Evolutionary conservation across 2,113 vertebrate species (phyloP).

Genomic region (Deroptyus accipitrinus): DNA sequence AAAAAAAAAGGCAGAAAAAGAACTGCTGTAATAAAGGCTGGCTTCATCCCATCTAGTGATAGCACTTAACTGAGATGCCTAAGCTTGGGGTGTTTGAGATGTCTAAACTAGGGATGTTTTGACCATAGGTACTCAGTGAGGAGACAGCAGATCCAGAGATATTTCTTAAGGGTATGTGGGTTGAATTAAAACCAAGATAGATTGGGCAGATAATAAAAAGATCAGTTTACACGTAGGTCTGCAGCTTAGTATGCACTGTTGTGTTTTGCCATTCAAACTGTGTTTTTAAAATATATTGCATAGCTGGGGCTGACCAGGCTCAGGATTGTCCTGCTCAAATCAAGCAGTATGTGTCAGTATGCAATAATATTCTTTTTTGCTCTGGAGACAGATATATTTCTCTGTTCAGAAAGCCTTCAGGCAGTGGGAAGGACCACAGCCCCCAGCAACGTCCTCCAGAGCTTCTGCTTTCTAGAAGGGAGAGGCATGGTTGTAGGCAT

Average conservation of each 20-base stretch:
- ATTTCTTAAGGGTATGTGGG: background rate
- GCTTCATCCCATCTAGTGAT: background rate
- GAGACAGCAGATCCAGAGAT: background rate
- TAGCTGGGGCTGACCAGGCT: background rate
- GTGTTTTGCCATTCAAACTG: background rate
- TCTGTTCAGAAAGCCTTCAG: background rate
- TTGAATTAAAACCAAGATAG: background rate
- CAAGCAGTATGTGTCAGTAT: fast-evolving
- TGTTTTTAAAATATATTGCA: fast-evolving
- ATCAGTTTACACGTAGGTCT: background rate
- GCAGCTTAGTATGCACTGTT: background rate
- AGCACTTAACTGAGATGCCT: background rate
- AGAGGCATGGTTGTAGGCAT: background rate
- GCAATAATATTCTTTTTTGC: background rate
- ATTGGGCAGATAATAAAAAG: background rate
- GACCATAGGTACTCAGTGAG: background rate
- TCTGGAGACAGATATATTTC: background rate
- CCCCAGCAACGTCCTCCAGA: background rate
- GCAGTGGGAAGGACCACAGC: fast-evolving
- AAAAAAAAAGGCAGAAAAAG: background rate
- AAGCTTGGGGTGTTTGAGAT: background rate
- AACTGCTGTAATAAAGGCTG: background rate
- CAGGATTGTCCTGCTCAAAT: background rate
- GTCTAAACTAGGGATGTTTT: background rate
- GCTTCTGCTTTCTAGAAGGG: background rate